A percentile compares a stretch with the other conserved stretches of the same genome.
Conservation (phyloP, 1,140 invertebrate genomes). For the Wasmannia auropunctata region DNA sequence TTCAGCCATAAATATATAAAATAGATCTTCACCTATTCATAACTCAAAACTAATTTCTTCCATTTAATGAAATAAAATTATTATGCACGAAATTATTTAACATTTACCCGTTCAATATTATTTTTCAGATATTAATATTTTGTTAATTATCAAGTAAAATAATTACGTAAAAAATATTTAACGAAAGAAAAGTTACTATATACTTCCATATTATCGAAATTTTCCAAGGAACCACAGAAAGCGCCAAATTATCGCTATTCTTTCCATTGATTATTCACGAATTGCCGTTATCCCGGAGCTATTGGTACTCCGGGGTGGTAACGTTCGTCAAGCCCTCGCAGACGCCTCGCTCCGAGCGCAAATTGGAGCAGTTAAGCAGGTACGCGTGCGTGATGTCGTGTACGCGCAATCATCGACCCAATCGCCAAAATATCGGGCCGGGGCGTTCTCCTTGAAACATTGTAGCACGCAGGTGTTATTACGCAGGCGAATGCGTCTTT, state of each 20-base stretch:
- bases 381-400: slow-evolving; percentile 47
- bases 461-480: slow-evolving; percentile 51
- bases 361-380: slow-evolving; percentile 40
- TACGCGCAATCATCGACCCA: slow-evolving; percentile 23
- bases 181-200: neutral
- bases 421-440: slow-evolving; percentile 27
- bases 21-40: neutral
- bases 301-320: slow-evolving; percentile 4
- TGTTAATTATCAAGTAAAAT: neutral
- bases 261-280: slow-evolving; percentile 4
- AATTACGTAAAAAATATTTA: neutral
- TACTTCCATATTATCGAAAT: neutral
- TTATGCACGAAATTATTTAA: neutral
- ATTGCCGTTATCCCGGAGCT: neutral
- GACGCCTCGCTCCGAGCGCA: slow-evolving; percentile 16
- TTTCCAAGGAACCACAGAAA: neutral
- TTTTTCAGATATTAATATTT: neutral
- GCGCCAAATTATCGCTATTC: neutral
- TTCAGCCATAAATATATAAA: no score
- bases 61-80: neutral
- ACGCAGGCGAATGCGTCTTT: slow-evolving; percentile 5
- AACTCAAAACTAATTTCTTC: neutral
- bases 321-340: slow-evolving; percentile 15
- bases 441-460: slow-evolving; percentile 35
- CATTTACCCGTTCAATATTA: no score